Base-by-base conservation (phyloP, 2,888 invertebrate genomes). In the Eupithecia abbreviata region DNA sequence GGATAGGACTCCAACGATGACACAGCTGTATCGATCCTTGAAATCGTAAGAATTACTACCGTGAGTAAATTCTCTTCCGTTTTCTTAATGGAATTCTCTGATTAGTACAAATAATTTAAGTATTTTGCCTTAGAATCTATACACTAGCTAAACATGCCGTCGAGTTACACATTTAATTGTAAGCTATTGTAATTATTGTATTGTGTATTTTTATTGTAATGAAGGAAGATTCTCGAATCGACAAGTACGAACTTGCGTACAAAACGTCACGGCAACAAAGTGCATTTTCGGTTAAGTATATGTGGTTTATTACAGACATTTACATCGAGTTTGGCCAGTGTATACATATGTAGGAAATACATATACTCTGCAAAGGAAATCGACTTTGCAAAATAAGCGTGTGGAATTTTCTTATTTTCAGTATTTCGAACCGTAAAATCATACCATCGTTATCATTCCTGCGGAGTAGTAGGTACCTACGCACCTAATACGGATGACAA, bases 21-120 rank as follows among this genome's bases (percentile, higher is more conserved):
- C 58, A 76, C 69, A 65, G n/a, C 45, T 45, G 18, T 55, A 71
- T 74, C 72, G 71, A 77, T 71, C 71, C 74, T 77, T 74, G 71
- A 74, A 72, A 72, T 77, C 30, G 41, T 58, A 73, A 47, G 15
- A 67, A 68, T 66, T 42, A 47, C 68, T 72, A 30, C 43, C 62
- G 72, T 41, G 41, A 65, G 47, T 62, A 13, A 49, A 72, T 72
- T 72, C 15, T 51, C 69, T 76, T 73, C 73, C 73, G 73, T 73
- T 70, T 73, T 13, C n/a, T 4, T 47, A 69, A 72, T 68, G 58
- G 67, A 68, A 15, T 62, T 65, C 9, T 58, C 58, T 18, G 58
- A 41, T 65, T 41, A 41, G 41, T 42, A 41, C 2, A 65, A 13
- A 65, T 65, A 65, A 65, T 41, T 42, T 5, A 12, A 41, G 41